Evolutionary conservation across 2,113 vertebrate genomes (phyloP).

Genomic region (Callipepla californica): DNA sequence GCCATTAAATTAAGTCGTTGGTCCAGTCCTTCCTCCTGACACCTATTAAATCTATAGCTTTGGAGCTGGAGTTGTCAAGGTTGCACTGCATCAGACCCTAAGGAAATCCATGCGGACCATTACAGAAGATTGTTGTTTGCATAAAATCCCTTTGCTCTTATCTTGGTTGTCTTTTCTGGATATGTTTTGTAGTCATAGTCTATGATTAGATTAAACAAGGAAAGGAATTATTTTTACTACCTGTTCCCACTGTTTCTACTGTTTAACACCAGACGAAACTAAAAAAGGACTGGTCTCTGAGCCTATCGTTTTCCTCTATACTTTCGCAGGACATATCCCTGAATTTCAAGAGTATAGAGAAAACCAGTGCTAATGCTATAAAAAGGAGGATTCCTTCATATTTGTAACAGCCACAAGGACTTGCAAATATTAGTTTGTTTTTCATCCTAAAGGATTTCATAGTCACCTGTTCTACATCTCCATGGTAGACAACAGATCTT

Average conservation of each 20-base stretch:
- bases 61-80: slow-evolving; percentile 50
- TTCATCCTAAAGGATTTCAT: not conserved
- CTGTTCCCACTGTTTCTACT: not conserved
- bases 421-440: not conserved
- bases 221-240: slow-evolving; percentile 6
- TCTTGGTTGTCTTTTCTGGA: not conserved
- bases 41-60: slow-evolving; percentile 54
- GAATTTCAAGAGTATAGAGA: not conserved
- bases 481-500: not conserved
- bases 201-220: not conserved
- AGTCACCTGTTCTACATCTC: not conserved
- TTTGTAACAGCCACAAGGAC: not conserved
- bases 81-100: not conserved
- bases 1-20: slow-evolving; percentile 37
- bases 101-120: not conserved
- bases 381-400: not conserved
- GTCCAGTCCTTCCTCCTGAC: slow-evolving; percentile 41
- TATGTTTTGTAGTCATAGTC: not conserved
- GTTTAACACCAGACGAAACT: not conserved
- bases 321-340: not conserved
- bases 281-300: not conserved
- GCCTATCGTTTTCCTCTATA: not conserved
- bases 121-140: not conserved
- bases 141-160: slow-evolving; percentile 6
- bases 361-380: not conserved